These are phyloP conservation scores for cat (Felis catus) DNA, from an alignment of 2,113 vertebrate genomes.

Conservation along the genomic window F.catus_Fca126_mat1.0 CM031417.1:12850001-12850500, in stretches of 20 bases:
- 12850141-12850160: neutral
- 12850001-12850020: neutral
- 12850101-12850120: neutral
- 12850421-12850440: slow-evolving; percentile 71
- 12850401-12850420: slow-evolving; percentile 2
- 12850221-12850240: neutral
- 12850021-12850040: neutral
- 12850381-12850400: slow-evolving; percentile 43
- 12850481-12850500: slow-evolving; percentile 77
- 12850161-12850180: neutral
- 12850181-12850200: neutral
- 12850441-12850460: slow-evolving; percentile 77
- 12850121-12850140: neutral
- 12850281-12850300: neutral
- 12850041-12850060: neutral
- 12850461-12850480: slow-evolving; percentile 79
- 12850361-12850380: slow-evolving; percentile 27
- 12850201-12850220: neutral
- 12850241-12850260: neutral
- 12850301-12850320: neutral
- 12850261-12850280: neutral
- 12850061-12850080: slow-evolving; percentile 1
- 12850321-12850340: neutral
- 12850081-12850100: neutral
- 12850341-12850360: neutral